These are phyloP conservation scores for Pseudorasbora parva DNA, from an alignment of 2,113 vertebrate genomes.

Conservation along the genomic window DNA sequence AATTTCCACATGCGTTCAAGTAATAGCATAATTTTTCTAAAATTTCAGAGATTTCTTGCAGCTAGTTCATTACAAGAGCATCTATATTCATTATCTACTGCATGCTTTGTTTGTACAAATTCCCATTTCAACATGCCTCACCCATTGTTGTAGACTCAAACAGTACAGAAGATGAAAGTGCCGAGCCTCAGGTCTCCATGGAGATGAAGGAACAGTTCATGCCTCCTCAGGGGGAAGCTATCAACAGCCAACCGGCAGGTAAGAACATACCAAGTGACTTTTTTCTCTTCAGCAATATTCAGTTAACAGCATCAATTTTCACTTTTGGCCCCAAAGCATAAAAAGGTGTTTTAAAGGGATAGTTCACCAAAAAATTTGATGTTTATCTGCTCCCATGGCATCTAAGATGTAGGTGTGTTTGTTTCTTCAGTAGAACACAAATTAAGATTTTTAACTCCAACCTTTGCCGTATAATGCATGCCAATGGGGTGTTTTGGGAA, in stretches of 20 bases:
- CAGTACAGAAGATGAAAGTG: conserved; percentile 83
- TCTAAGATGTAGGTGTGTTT: no score
- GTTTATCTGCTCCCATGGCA: no score
- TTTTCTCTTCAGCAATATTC: neutral
- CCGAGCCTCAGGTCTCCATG: conserved; percentile 80
- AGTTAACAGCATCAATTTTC: neutral
- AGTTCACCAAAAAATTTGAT: no score
- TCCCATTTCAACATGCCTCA: neutral
- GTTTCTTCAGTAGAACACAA: no score
- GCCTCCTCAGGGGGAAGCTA: conserved; percentile 68
- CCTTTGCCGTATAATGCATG: no score
- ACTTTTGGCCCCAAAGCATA: neutral
- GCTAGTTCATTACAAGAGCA: neutral
- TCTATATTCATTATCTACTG: neutral
- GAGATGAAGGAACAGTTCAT: conserved; percentile 62
- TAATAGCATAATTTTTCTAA: neutral
- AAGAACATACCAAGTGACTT: neutral
- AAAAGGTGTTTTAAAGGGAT: neutral
- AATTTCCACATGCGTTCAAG: no score
- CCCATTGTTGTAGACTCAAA: conserved; percentile 76
- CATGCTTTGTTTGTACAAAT: neutral
- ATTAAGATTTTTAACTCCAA: no score
- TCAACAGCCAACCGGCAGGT: conserved; percentile 82
- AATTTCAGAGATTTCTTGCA: neutral
- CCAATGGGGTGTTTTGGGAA: no score